Conservation (phyloP, 1,140 invertebrate species). For the Cecropterus lyciades region DNA sequence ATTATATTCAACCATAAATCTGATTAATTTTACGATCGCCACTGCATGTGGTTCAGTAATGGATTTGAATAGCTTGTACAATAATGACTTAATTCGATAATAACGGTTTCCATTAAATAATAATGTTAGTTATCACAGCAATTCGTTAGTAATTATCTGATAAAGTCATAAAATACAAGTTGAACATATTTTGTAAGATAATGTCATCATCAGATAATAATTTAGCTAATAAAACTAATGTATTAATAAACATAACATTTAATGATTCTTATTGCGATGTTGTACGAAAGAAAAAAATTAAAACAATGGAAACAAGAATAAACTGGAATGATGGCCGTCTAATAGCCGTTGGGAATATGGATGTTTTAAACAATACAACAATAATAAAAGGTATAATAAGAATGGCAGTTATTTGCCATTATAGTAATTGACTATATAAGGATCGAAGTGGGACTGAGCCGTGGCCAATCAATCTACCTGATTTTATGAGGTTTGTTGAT, state of each 20-base stretch:
- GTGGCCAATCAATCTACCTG: no score
- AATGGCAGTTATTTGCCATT: no score
- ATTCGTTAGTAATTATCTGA: neutral
- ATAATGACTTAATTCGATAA: slow-evolving; percentile 27
- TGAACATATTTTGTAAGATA: neutral
- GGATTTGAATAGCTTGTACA: slow-evolving; percentile 16
- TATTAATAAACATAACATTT: neutral
- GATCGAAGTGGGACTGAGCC: no score
- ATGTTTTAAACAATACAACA: no score
- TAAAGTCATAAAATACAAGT: neutral
- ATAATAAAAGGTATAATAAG: no score
- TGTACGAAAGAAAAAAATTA: no score
- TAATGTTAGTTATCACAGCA: slow-evolving; percentile 14
- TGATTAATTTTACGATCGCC: slow-evolving; percentile 30
- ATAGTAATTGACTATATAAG: no score
- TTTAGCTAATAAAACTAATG: neutral
- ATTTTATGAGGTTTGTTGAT: no score
- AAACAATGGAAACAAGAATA: no score
- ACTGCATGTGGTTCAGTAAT: slow-evolving; percentile 17
- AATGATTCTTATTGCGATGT: no score
- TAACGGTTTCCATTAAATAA: slow-evolving; percentile 3
- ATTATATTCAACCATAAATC: neutral
- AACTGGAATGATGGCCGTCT: no score
- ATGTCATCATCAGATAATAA: neutral
- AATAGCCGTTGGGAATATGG: no score